Evolutionary conservation across 2,797 vertebrate species (phyloP).

Genomic region (Apogon talboti): DNA sequence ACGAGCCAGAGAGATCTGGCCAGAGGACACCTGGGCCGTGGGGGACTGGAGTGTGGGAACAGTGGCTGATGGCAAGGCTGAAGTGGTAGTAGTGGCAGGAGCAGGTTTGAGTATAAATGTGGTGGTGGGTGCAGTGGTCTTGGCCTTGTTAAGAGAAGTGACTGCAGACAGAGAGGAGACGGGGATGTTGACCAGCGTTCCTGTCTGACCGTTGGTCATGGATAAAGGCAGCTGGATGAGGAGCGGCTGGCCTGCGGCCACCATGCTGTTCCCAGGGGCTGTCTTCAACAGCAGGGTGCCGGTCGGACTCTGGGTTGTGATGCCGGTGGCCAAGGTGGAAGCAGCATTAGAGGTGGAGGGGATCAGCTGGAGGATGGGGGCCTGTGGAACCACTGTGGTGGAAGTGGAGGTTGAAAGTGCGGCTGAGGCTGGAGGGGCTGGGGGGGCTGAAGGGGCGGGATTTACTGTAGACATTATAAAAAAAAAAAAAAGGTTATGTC

Average conservation of each 20-base stretch:
- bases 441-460: slow-evolving; percentile 29
- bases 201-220: slow-evolving; percentile 79
- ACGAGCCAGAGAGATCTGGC: slow-evolving; percentile 79
- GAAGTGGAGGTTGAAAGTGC: slow-evolving; percentile 77
- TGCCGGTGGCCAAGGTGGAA: slow-evolving; percentile 69
- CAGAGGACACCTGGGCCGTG: slow-evolving; percentile 55
- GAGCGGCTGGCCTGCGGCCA: slow-evolving; percentile 85
- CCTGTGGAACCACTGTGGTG: slow-evolving; percentile 83
- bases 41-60: slow-evolving; percentile 71
- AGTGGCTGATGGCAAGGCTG: slow-evolving; percentile 47
- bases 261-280: slow-evolving; percentile 73
- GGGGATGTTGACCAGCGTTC: slow-evolving; percentile 82
- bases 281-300: slow-evolving; percentile 83
- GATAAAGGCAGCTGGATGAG: slow-evolving; percentile 86
- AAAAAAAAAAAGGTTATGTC: neutral
- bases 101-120: slow-evolving; percentile 82
- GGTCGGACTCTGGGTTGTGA: slow-evolving; percentile 79
- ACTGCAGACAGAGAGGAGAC: slow-evolving; percentile 82
- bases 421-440: slow-evolving; percentile 29
- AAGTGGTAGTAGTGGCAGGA: slow-evolving; percentile 55
- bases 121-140: slow-evolving; percentile 79
- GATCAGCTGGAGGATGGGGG: slow-evolving; percentile 82
- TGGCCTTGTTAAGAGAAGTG: slow-evolving; percentile 77
- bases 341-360: slow-evolving; percentile 73
- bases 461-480: slow-evolving; percentile 6